phyloP scores from a whole-genome alignment of 2,113 vertebrate species.

The Pionites leucogaster region DNA sequence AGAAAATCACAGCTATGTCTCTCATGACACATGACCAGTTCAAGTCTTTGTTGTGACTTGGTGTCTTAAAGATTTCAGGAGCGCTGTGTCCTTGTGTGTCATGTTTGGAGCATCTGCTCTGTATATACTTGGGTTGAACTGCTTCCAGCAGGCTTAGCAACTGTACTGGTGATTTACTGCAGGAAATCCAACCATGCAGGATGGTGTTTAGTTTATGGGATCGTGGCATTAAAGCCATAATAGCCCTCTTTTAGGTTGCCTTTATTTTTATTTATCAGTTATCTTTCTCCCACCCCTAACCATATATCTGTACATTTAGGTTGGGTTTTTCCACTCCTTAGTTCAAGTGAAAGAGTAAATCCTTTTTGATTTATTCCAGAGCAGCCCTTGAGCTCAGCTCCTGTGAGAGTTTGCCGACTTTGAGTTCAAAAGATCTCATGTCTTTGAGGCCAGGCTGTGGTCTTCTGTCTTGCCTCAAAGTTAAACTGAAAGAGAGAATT shows the following conservation, averaged over 20 bases:
- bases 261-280: background rate
- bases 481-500: slow-evolving; percentile 5
- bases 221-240: background rate
- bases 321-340: background rate
- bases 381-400: slow-evolving; percentile 26
- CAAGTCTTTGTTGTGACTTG: background rate
- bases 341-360: background rate
- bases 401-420: slow-evolving; percentile 10
- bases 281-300: background rate
- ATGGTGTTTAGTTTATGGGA: background rate
- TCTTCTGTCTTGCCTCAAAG: slow-evolving; percentile 37
- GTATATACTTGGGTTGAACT: background rate
- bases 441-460: slow-evolving; percentile 53
- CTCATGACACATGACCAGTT: background rate
- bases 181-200: background rate
- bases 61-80: background rate
- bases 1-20: background rate
- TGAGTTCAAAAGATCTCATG: slow-evolving; percentile 22
- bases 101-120: background rate
- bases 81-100: background rate
- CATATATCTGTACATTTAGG: background rate
- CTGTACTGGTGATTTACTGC: background rate
- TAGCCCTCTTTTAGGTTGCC: background rate
- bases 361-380: slow-evolving; percentile 37
- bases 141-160: background rate